Evolutionary conservation across 2,113 vertebrate genomes (phyloP).

Genomic region (Catharus bicknelli): DNA sequence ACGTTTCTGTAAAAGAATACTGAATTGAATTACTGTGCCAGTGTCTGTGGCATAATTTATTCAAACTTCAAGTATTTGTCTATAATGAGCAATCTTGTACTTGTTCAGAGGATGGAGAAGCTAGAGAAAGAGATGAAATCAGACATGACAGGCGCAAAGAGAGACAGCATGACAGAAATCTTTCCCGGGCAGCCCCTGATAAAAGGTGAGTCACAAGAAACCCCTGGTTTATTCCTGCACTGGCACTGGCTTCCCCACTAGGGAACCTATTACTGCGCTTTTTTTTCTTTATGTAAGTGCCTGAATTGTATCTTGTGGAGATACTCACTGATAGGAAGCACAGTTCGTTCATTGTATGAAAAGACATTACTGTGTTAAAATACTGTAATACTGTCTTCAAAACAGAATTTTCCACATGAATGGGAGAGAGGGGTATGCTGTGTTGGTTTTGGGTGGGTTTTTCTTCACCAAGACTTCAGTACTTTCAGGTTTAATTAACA

Average conservation of each 20-base stretch:
- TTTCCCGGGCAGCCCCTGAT: slow-evolving; percentile 93
- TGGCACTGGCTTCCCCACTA: not conserved
- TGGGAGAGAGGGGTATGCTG: not conserved
- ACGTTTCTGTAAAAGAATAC: not conserved
- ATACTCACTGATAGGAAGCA: not conserved
- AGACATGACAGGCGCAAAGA: slow-evolving; percentile 92
- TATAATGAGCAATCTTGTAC: slow-evolving; percentile 18
- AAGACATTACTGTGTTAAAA: not conserved
- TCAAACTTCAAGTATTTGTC: not conserved
- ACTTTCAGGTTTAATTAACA: not conserved
- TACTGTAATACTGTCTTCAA: not conserved
- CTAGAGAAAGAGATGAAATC: slow-evolving; percentile 93
- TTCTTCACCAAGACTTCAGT: not conserved
- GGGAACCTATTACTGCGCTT: not conserved
- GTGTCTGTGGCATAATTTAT: not conserved
- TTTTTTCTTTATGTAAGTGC: not conserved
- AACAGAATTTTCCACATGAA: not conserved
- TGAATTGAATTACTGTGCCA: not conserved
- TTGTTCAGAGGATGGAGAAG: slow-evolving; percentile 86
- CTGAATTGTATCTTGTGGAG: not conserved
- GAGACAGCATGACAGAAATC: slow-evolving; percentile 93
- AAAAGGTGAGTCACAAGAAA: slow-evolving; percentile 82
- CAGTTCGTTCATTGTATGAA: not conserved
- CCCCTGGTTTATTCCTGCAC: not conserved
- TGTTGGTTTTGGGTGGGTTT: not conserved